Conservation (phyloP, 2,113 vertebrate species). For the Odontophorus gujanensis region DNA sequence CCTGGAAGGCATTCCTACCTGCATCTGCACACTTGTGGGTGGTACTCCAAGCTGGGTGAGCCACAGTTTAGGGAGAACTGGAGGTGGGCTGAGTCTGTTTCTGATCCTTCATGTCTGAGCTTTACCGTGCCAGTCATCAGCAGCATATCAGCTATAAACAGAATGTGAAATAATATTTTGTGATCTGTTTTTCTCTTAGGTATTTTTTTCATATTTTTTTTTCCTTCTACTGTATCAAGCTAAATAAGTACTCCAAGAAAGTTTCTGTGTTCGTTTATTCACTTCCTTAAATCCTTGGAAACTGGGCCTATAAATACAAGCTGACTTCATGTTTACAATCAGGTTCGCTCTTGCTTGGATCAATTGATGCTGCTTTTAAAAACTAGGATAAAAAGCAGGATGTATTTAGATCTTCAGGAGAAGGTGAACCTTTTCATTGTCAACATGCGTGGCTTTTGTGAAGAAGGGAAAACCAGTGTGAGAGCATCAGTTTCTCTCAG, state of each 20-base stretch:
- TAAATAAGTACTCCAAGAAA: background rate
- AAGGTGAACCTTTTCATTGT: background rate
- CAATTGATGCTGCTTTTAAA: background rate
- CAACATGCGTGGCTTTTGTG: background rate
- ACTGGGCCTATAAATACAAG: slow-evolving; percentile 33
- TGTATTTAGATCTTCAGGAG: background rate
- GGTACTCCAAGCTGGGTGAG: background rate
- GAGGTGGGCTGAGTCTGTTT: background rate
- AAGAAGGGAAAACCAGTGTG: background rate
- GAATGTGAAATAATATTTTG: slow-evolving; percentile 38
- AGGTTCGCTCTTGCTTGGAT: background rate
- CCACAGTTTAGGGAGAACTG: background rate
- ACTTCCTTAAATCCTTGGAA: background rate
- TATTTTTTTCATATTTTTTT: background rate
- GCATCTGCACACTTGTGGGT: background rate
- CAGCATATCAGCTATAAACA: background rate
- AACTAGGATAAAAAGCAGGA: background rate
- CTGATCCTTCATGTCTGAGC: rapidly evolving
- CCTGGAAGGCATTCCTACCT: background rate
- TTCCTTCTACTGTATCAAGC: background rate
- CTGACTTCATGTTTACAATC: background rate
- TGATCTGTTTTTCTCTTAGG: background rate
- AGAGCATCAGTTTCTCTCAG: background rate
- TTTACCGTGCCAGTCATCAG: slow-evolving; percentile 6
- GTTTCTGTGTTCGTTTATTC: slow-evolving; percentile 35